Conservation (phyloP, 2,888 invertebrate species). For the Thera obeliscata region DNA sequence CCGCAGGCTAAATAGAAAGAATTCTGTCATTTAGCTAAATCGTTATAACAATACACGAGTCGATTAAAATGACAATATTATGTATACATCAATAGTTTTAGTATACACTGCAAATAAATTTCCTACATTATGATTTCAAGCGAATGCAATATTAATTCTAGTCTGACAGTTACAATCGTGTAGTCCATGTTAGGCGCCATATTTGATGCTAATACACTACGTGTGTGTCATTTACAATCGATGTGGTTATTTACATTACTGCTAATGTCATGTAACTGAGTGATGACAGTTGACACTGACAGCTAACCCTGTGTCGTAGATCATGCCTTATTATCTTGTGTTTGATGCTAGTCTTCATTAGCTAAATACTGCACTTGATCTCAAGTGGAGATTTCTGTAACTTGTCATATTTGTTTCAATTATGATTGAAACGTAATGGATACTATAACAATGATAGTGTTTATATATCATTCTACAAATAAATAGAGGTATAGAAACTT, state of each 20-base stretch:
- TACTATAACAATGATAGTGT: too few species aligned
- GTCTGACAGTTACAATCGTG: conserved; percentile 33
- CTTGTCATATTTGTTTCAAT: conserved; percentile 15
- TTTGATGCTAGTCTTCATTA: conserved; percentile 35
- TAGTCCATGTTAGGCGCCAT: conserved; percentile 55
- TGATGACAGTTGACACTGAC: conserved; percentile 57
- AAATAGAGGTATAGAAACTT: too few species aligned
- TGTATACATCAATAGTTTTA: too few species aligned
- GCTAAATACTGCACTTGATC: conserved; percentile 8
- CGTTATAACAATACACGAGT: too few species aligned
- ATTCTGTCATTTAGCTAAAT: too few species aligned
- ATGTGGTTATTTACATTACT: conserved; percentile 59
- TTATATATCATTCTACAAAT: too few species aligned
- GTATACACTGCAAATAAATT: too few species aligned
- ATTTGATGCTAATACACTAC: conserved; percentile 54
- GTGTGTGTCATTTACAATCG: conserved; percentile 56
- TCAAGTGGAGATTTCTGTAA: conserved; percentile 9
- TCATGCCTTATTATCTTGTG: conserved; percentile 56
- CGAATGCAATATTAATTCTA: conserved; percentile 30
- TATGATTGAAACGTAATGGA: too few species aligned
- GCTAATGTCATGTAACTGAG: conserved; percentile 57
- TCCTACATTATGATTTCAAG: conserved; percentile 1
- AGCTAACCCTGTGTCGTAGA: conserved; percentile 59
- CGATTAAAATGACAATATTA: too few species aligned
- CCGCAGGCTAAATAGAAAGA: too few species aligned